These are phyloP conservation scores for Hylia prasina DNA, from an alignment of 2,113 vertebrate species.

Conservation along the genomic window DNA sequence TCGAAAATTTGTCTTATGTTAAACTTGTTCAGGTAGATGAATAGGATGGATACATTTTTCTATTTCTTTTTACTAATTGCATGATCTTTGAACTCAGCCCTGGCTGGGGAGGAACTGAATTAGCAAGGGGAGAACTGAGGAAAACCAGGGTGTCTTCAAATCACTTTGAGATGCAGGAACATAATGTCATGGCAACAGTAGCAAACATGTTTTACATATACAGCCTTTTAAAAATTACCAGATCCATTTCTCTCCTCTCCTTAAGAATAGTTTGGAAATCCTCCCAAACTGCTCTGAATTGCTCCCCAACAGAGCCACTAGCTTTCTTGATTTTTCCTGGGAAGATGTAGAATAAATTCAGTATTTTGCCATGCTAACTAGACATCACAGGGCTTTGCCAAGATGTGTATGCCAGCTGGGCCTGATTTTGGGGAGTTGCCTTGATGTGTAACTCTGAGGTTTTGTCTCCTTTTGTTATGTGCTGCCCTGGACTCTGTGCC, in stretches of 20 bases:
- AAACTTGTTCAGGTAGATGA: neutral
- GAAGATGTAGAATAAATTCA: neutral
- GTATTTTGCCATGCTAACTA: neutral
- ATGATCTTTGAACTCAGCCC: neutral
- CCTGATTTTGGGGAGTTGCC: neutral
- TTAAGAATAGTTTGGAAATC: neutral
- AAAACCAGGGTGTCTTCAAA: neutral
- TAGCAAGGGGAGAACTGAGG: neutral
- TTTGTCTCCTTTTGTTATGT: neutral
- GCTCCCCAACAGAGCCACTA: neutral
- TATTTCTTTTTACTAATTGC: neutral
- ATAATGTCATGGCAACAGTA: neutral
- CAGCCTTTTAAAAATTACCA: neutral
- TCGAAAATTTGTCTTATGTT: neutral
- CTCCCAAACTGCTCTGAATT: neutral
- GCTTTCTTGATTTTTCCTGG: neutral
- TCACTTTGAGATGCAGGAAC: neutral
- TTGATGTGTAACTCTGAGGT: neutral
- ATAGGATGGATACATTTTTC: neutral
- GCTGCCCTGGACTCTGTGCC: neutral
- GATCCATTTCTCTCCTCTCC: neutral
- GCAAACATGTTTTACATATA: neutral
- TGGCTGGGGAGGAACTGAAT: neutral
- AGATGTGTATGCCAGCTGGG: neutral
- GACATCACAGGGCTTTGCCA: neutral